A percentile compares a stretch with the other conserved stretches of the same genome.
Conservation (phyloP, 2,888 invertebrate genomes). For the Zootermopsis nevadensis region DNA sequence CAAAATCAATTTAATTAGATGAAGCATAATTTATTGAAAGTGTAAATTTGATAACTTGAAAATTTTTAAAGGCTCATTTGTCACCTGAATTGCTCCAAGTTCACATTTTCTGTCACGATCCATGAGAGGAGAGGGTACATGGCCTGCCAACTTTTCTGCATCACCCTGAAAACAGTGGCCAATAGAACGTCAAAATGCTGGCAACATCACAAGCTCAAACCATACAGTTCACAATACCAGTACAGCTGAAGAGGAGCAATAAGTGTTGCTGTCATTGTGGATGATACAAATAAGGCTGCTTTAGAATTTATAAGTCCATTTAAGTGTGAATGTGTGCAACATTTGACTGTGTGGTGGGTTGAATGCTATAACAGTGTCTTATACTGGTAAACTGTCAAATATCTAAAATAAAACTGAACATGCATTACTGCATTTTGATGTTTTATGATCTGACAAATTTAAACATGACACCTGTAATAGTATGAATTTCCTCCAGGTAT, state of each 20-base stretch:
- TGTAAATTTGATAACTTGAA: background rate
- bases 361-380: too few species aligned
- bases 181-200: background rate
- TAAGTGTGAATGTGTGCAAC: too few species aligned
- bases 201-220: constrained; percentile 32
- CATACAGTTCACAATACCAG: background rate
- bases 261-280: too few species aligned
- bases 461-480: too few species aligned
- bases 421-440: too few species aligned
- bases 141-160: constrained; percentile 42
- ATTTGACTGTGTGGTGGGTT: too few species aligned
- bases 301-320: too few species aligned
- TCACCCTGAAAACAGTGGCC: constrained; percentile 40
- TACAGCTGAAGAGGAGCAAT: constrained; percentile 1
- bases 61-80: background rate
- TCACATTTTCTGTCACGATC: constrained; percentile 39
- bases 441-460: too few species aligned
- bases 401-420: too few species aligned
- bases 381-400: too few species aligned
- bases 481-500: too few species aligned
- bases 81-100: constrained; percentile 39
- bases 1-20: background rate
- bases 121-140: constrained; percentile 39
- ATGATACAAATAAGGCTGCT: too few species aligned
- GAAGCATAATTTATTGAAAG: background rate